Evolutionary conservation across 2,888 invertebrate species (phyloP).

Genomic region (Cosmorhoe ocellata): DNA sequence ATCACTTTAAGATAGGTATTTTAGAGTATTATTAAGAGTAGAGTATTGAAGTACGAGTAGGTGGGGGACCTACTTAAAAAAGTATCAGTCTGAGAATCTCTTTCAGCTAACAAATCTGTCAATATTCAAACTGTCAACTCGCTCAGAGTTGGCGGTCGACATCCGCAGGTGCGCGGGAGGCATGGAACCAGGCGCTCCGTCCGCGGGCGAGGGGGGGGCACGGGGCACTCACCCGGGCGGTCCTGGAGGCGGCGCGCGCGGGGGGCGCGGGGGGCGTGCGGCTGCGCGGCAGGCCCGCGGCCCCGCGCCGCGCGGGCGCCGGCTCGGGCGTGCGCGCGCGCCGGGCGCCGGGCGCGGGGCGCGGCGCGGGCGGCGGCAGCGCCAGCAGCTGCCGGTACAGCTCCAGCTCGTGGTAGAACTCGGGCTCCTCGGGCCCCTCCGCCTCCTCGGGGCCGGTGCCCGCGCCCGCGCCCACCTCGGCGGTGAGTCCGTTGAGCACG

Average conservation of each 20-base stretch:
- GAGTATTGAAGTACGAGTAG: too few species aligned
- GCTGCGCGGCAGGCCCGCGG: conserved; percentile 18
- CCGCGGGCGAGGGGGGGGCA: too few species aligned
- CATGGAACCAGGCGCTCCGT: too few species aligned
- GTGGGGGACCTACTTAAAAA: too few species aligned
- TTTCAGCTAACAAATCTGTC: too few species aligned
- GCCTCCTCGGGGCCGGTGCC: conserved; percentile 25
- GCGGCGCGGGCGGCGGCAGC: conserved; percentile 32
- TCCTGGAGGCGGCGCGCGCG: conserved; percentile 29
- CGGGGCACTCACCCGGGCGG: conserved; percentile 40
- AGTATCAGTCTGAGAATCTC: too few species aligned
- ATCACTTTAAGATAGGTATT: too few species aligned
- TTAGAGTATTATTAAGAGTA: too few species aligned
- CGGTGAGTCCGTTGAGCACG: conserved; percentile 74
- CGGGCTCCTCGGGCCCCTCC: conserved; percentile 39
- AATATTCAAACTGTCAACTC: too few species aligned
- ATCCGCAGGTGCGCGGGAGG: too few species aligned
- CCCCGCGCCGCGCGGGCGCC: conserved; percentile 25
- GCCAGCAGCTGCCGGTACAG: conserved; percentile 68
- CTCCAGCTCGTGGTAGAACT: conserved; percentile 70
- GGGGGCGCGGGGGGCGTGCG: conserved; percentile 32
- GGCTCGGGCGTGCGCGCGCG: conserved; percentile 37
- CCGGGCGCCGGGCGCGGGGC: conserved; percentile 9
- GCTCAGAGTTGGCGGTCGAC: too few species aligned
- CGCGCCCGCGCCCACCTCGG: conserved; percentile 56